phyloP scores from a whole-genome alignment of 2,113 vertebrate species.

The Perca schrenkii region DNA sequence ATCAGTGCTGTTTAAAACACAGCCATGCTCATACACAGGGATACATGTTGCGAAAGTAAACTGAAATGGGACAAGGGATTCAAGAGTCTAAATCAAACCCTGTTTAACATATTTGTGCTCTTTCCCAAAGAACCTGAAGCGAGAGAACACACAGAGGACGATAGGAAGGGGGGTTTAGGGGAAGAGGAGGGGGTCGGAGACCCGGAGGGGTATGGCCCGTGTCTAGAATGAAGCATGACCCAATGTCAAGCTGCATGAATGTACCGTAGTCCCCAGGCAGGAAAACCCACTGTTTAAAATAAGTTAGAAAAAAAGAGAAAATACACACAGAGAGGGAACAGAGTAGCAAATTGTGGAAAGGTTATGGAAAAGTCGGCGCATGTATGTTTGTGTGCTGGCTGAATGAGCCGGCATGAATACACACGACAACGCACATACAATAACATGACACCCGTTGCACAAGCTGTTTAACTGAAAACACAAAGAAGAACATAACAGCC shows the following conservation, averaged over 20 bases:
- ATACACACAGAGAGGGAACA: conserved; percentile 16
- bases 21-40: conserved; percentile 8
- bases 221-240: conserved; percentile 65
- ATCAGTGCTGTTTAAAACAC: conserved; percentile 20
- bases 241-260: conserved; percentile 69
- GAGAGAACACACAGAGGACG: conserved; percentile 1
- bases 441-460: conserved; percentile 36
- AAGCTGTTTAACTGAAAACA: conserved; percentile 28
- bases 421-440: conserved; percentile 41
- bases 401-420: conserved; percentile 27
- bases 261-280: conserved; percentile 51
- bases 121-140: conserved; percentile 11
- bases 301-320: neutral
- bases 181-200: neutral
- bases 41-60: neutral
- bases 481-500: conserved; percentile 46
- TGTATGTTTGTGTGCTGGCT: conserved; percentile 28
- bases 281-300: conserved; percentile 44
- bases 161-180: neutral
- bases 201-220: conserved; percentile 6
- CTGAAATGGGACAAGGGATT: neutral
- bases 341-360: conserved; percentile 15
- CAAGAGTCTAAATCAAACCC: neutral
- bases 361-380: conserved; percentile 32
- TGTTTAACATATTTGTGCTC: conserved; percentile 1